Percentiles rank a stretch among this genome's conserved stretches.
phyloP scores from a whole-genome alignment of 2,797 vertebrate species.

The Acanthornis magna region DNA sequence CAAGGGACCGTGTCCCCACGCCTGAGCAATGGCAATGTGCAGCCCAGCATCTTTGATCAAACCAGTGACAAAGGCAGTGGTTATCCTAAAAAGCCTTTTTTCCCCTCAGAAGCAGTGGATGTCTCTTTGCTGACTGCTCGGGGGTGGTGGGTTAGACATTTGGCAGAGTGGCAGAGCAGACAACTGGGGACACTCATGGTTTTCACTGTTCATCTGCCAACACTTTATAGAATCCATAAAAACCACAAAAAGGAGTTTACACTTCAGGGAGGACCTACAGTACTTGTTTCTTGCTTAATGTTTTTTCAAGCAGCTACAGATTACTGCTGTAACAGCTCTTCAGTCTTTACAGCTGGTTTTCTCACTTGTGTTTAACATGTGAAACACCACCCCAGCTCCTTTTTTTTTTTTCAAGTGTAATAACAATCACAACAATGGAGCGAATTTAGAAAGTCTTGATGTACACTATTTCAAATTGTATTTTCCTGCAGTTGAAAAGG shows the following conservation, averaged over 20 bases:
- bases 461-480: not conserved
- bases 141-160: not conserved
- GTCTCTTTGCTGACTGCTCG: not conserved
- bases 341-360: not conserved
- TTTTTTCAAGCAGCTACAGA: not conserved
- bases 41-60: not conserved
- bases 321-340: not conserved
- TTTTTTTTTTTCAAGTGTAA: not conserved
- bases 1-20: fast-evolving
- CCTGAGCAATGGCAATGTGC: not conserved
- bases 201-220: not conserved
- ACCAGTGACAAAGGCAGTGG: not conserved
- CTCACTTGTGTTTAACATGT: not conserved
- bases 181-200: not conserved
- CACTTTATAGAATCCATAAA: not conserved
- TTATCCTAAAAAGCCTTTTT: not conserved
- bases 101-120: not conserved
- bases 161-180: not conserved
- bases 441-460: not conserved
- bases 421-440: not conserved
- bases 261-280: not conserved
- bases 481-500: not conserved
- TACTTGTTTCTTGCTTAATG: not conserved
- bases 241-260: not conserved
- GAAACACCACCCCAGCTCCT: not conserved